Base-by-base conservation (phyloP, 2,113 vertebrate species). In the Psilopogon haemacephalus region DNA sequence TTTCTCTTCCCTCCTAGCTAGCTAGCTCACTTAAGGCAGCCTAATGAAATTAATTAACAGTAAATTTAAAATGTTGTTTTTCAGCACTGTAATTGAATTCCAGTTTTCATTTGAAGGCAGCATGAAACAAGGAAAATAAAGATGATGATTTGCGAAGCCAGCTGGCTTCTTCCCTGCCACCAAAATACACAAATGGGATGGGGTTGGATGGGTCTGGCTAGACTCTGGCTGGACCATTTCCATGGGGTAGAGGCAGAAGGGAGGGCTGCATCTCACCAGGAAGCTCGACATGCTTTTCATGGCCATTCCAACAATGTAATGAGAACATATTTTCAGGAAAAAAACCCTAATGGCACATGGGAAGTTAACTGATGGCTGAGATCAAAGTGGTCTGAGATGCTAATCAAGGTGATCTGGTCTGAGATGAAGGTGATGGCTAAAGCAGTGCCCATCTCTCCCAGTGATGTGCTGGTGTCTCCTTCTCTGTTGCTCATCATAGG, bases 41-140 rank as follows among this genome's bases (percentile, higher is more conserved):
- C 76, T 95, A 96, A 93, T 96, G 85, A 95, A 94, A 94, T 95
- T 95, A 94, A 94, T 96, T 94, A 95, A 84, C 46, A 11, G 76
- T 52, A 93, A 54, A 92, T 96, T 94, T 91, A n/a, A 96, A 94
- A 93, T 58, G 78, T 92, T 89, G 89, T 46, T 83, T 92, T 92
- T 95, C 12, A 2, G 75, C n/a, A 3, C 68, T 38, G 54, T 95
- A 91, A 95, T 95, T 91, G 82, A 94, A 93, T 94, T 84, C 76
- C 42, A 44, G 72, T 93, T 96, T 95, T 94, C 79, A 37, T 77
- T 56, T 74, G 72, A 85, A 88, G 87, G 75, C 89, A 77, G 89
- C 85, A 1, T 70, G 85, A 89, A 84, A 56, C 44, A 70, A 91
- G 93, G 48, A 59, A 89, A 94, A 89, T 74, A 85, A 88, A 88